Evolutionary conservation across 2,888 invertebrate genomes (phyloP), one percentile per base, ranked within the genome.

Genomic region (Eristalinus aeneus): DNA sequence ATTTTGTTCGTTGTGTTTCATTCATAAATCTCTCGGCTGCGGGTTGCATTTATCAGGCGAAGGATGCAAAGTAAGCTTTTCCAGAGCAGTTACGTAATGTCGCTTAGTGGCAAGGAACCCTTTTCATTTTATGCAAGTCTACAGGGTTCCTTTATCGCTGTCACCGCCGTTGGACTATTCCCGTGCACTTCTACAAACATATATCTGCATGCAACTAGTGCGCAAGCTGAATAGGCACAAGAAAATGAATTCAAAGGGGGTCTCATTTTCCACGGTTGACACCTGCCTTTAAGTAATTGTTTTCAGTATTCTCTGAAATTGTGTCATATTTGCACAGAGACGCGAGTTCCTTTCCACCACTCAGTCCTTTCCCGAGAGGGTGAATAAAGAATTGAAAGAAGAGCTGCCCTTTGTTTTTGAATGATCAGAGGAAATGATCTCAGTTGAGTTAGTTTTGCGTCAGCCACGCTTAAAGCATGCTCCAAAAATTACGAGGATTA

Each of bases 151-250:
- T 27, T 5, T 3, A 27, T 5, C 27, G 22, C 58, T 39, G 63
- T 11, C 39, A 69, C 65, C 60, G 53, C 58, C 22, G 54, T n/a
- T n/a, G 61, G 61, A 69, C 31, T 71, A 34, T 72, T 10, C n/a
- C 3, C 56, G 77, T 74, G 63, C 58, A 32, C 64, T 20, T 11
- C 36, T 36, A 32, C 54, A n/a, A n/a, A n/a, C n/a, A 61, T 58
- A 64, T 36, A 23, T 46, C 67, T 82, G 73, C 80, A 85, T 85
- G 80, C 84, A 85, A 85, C 84, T 85, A 36, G 80, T 84, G 71
- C 54, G 54, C 71, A 32, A 63, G 64, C 46, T n/a, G 6, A n/a
- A 39, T 11, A 39, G 16, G 46, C 27, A 16, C 46, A 6, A 16
- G 16, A 16, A 46, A 2, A 16, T 16, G 39, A 58, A 46, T 16